Evolutionary conservation across 2,113 vertebrate genomes (phyloP).

Genomic region (Leuciscus idus): DNA sequence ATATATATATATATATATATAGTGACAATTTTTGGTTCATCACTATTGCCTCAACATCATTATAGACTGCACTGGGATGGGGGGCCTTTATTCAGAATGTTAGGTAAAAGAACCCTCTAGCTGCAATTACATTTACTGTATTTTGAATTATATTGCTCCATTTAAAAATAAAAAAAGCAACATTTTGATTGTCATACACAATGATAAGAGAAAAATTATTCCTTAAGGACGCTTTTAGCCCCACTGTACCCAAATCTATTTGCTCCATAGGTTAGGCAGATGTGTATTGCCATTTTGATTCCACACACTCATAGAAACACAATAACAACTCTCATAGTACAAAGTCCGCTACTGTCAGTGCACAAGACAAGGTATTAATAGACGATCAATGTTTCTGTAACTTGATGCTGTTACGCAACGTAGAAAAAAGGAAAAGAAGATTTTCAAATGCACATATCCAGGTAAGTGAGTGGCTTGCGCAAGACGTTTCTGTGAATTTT

Average conservation of each 20-base stretch:
- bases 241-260: neutral
- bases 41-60: neutral
- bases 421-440: neutral
- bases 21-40: neutral
- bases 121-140: neutral
- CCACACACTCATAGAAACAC: neutral
- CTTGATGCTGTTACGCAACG: neutral
- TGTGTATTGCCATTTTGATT: neutral
- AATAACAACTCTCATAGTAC: neutral
- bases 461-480: conserved; percentile 18
- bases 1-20: neutral
- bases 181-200: neutral
- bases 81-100: neutral
- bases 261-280: neutral
- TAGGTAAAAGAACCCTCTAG: neutral
- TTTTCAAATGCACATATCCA: neutral
- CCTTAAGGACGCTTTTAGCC: neutral
- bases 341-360: neutral
- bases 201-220: neutral
- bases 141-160: neutral
- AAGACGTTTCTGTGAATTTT: neutral
- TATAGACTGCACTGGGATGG: neutral
- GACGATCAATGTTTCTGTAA: neutral
- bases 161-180: neutral
- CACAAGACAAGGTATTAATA: neutral